phyloP scores from a whole-genome alignment of 2,113 vertebrate genomes.

The Sinosuthora webbiana region DNA sequence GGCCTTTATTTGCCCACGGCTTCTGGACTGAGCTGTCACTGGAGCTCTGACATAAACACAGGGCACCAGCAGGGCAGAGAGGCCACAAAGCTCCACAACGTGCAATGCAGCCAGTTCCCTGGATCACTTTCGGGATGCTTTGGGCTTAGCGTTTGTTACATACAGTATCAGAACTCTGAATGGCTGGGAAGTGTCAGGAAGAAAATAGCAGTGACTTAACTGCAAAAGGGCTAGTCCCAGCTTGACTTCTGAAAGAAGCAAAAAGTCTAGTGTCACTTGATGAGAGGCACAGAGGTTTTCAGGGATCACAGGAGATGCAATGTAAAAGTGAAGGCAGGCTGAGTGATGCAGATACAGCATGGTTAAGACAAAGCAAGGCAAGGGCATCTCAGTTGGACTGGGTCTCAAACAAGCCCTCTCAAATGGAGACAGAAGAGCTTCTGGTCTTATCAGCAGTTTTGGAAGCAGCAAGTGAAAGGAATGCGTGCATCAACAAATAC shows the following conservation, averaged over 20 bases:
- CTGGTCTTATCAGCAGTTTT: background rate
- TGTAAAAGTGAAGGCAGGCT: background rate
- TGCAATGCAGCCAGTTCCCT: background rate
- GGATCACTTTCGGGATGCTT: background rate
- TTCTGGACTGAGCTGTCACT: background rate
- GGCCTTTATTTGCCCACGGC: background rate
- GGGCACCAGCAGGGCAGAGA: background rate
- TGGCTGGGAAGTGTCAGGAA: background rate
- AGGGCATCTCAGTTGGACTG: background rate
- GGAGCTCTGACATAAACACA: background rate
- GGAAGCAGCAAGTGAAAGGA: background rate
- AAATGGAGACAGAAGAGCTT: background rate
- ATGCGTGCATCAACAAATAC: background rate
- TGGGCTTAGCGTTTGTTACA: background rate
- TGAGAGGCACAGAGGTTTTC: background rate
- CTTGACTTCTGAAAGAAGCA: background rate
- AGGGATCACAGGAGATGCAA: background rate
- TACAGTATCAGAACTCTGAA: background rate
- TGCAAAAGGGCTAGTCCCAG: background rate
- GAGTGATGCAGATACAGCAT: fast-evolving
- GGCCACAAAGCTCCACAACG: background rate
- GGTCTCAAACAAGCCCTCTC: background rate
- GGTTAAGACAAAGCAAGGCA: background rate
- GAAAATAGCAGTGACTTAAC: background rate
- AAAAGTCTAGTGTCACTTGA: background rate